Conservation (phyloP, 53 echinoderm and acorn worm genomes). For the Temnopleurus reevesii region DNA sequence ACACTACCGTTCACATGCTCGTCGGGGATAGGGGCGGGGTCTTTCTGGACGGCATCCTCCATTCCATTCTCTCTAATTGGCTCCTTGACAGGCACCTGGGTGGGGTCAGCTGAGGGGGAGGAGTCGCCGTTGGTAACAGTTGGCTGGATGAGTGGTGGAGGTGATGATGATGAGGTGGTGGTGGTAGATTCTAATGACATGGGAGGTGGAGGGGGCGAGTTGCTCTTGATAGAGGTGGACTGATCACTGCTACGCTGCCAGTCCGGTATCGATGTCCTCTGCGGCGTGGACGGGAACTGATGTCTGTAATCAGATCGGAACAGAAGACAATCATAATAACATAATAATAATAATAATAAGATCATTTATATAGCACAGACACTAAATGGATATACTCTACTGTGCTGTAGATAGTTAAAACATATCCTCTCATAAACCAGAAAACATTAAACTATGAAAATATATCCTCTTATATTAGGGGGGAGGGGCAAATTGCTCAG, state of each 20-base stretch:
- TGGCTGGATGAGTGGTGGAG: not conserved
- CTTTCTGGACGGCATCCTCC: constrained; percentile 5
- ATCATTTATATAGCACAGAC: too few relatives aligned
- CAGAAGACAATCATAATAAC: not conserved
- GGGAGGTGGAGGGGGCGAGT: constrained; percentile 12
- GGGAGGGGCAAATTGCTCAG: too few relatives aligned
- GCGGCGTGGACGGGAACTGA: constrained; percentile 91
- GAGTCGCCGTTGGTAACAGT: constrained; percentile 24
- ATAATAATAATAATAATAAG: not conserved
- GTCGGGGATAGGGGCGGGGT: not conserved
- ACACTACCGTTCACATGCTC: constrained; percentile 32
- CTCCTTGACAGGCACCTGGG: constrained; percentile 28
- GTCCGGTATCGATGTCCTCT: constrained; percentile 77
- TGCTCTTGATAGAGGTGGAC: not conserved
- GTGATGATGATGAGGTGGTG: constrained; percentile 30
- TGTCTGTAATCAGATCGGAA: constrained; percentile 73
- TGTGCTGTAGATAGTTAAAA: too few relatives aligned
- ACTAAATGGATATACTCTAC: too few relatives aligned
- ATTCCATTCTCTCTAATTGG: not conserved
- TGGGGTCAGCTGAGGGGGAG: not conserved
- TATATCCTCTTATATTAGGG: too few relatives aligned
- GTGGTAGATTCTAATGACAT: not conserved
- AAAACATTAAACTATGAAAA: too few relatives aligned
- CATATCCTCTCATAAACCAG: too few relatives aligned
- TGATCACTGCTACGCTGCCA: constrained; percentile 69